Evolutionary conservation across 1,140 invertebrate species (phyloP).

Genomic region (Hyposmocoma kahamanoa): DNA sequence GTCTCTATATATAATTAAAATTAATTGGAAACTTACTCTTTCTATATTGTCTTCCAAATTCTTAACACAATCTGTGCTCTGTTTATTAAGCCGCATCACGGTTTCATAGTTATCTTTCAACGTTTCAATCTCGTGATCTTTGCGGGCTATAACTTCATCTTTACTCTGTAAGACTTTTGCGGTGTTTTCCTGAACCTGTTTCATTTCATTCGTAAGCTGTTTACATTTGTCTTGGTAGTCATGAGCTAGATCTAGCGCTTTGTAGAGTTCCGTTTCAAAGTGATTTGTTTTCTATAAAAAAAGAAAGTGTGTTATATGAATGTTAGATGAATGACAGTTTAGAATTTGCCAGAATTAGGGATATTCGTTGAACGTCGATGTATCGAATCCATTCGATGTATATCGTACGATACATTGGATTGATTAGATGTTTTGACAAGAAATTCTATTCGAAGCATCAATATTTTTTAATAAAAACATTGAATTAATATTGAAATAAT

Average conservation of each 20-base stretch:
- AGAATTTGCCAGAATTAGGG: no score
- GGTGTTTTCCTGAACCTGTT: conserved; percentile 32
- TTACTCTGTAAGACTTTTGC: conserved; percentile 27
- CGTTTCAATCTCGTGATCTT: conserved; percentile 61
- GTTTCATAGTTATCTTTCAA: conserved; percentile 69
- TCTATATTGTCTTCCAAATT: conserved; percentile 71
- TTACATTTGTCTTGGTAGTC: conserved; percentile 81
- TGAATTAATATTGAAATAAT: no score
- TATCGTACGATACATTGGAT: no score
- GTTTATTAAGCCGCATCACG: conserved; percentile 69
- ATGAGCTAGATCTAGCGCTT: conserved; percentile 78
- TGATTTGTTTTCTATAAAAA: conserved; percentile 75
- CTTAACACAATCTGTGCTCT: conserved; percentile 69
- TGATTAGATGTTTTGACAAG: no score
- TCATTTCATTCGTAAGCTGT: conserved; percentile 36
- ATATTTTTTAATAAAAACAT: no score
- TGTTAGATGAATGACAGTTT: no score
- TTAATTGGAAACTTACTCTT: conserved; percentile 62
- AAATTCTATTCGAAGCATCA: no score
- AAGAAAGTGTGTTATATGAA: no score
- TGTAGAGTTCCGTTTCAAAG: conserved; percentile 79
- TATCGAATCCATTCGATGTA: no score
- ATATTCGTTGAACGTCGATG: no score
- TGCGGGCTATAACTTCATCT: conserved; percentile 39
- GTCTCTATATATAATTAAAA: background rate